phyloP scores from a whole-genome alignment of 2,113 vertebrate species.

The Asarcornis scutulata region DNA sequence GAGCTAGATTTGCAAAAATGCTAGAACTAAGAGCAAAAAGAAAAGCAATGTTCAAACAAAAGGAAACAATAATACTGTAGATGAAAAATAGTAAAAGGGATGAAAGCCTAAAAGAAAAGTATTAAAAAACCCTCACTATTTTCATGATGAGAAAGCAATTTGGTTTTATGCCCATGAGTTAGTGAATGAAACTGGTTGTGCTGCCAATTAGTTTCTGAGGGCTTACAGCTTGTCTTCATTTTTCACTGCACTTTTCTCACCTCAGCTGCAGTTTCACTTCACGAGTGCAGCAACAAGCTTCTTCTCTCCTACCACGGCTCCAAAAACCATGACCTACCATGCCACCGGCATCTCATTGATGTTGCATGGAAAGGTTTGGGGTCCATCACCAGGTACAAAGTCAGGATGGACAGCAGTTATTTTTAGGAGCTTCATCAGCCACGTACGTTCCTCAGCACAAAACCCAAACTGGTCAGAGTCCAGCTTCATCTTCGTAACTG shows the following conservation, averaged over 20 bases:
- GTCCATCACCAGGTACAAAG: accelerated
- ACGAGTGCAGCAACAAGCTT: neutral
- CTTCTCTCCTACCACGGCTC: neutral
- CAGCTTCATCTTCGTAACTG: neutral
- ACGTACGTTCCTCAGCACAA: accelerated
- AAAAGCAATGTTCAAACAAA: neutral
- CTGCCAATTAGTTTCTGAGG: conserved; percentile 18
- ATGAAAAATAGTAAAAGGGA: neutral
- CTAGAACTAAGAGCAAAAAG: neutral
- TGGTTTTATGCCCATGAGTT: neutral
- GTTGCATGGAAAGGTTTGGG: accelerated
- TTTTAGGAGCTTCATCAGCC: neutral
- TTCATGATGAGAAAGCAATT: neutral
- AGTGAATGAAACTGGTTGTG: conserved; percentile 1
- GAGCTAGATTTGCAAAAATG: neutral
- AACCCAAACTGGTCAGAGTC: neutral
- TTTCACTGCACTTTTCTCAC: neutral
- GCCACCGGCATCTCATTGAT: neutral
- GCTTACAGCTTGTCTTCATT: neutral
- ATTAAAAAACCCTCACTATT: neutral
- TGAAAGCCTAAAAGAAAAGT: neutral
- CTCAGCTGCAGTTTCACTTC: neutral
- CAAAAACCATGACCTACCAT: neutral
- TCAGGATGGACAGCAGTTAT: neutral
- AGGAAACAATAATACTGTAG: neutral